Conservation (phyloP, 2,888 invertebrate genomes). For the Calameuta idolon region DNA sequence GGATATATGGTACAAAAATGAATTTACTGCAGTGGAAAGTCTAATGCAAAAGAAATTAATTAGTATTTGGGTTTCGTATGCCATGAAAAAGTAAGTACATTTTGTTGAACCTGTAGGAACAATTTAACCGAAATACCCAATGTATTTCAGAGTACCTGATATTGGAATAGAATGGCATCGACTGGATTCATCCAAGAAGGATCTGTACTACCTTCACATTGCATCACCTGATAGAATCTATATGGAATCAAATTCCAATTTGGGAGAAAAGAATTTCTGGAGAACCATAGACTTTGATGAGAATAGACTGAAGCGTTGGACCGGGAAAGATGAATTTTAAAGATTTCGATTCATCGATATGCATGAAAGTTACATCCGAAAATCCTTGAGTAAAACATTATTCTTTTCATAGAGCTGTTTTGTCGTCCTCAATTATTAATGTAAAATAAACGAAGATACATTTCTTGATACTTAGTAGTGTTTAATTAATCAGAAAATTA, state of each 20-base stretch:
- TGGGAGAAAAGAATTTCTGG: conserved; percentile 75
- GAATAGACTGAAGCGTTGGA: conserved; percentile 68
- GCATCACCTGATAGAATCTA: conserved; percentile 65
- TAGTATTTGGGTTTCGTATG: conserved; percentile 71
- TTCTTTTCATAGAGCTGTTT: neutral
- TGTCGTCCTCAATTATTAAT: neutral
- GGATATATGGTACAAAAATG: conserved; percentile 57
- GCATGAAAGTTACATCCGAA: neutral
- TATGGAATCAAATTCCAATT: conserved; percentile 68
- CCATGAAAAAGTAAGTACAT: conserved; percentile 71
- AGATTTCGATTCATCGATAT: neutral
- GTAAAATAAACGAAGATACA: neutral
- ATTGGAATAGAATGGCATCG: conserved; percentile 66
- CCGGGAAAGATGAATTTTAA: conserved; percentile 60
- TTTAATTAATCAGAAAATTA: neutral
- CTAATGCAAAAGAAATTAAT: conserved; percentile 70
- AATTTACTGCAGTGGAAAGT: conserved; percentile 64
- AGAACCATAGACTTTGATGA: conserved; percentile 72
- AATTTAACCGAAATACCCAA: neutral
- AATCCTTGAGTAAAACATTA: neutral
- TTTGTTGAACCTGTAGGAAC: neutral
- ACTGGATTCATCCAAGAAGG: conserved; percentile 65
- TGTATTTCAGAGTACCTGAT: neutral
- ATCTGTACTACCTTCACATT: conserved; percentile 71
- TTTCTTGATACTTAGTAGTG: neutral